phyloP scores from a whole-genome alignment of 2,113 vertebrate genomes.

The Trachemys scripta region DNA sequence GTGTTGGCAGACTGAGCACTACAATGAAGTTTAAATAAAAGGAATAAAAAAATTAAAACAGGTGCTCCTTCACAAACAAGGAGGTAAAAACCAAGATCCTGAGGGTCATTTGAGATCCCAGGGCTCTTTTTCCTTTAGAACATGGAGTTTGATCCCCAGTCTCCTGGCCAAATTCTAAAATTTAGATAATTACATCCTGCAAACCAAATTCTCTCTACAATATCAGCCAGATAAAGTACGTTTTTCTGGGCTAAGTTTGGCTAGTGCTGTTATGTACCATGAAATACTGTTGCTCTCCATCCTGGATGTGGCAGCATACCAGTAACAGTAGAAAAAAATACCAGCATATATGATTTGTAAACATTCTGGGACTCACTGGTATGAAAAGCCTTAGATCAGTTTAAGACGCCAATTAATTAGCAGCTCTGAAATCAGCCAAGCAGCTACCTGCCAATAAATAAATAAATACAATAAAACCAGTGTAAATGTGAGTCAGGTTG shows the following conservation, averaged over 20 bases:
- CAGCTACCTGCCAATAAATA: not conserved
- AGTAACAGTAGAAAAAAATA: slow-evolving; percentile 10
- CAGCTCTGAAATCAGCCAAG: not conserved
- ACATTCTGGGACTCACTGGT: slow-evolving; percentile 4
- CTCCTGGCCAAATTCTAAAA: not conserved
- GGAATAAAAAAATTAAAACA: not conserved
- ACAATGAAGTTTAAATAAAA: not conserved
- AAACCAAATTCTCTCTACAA: not conserved
- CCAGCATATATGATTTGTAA: not conserved
- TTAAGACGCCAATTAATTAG: not conserved
- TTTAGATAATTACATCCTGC: not conserved
- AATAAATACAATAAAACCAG: not conserved
- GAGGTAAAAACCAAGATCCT: not conserved
- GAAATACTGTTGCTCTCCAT: not conserved
- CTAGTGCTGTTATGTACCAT: not conserved
- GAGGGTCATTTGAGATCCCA: not conserved
- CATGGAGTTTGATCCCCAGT: not conserved
- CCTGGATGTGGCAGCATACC: not conserved
- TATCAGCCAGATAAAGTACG: not conserved
- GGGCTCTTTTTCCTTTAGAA: not conserved
- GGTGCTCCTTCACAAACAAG: not conserved
- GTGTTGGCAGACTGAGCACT: not conserved
- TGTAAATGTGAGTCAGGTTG: accelerated
- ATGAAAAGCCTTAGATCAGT: not conserved
- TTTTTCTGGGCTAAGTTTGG: slow-evolving; percentile 33